Percentiles rank a stretch among this genome's conserved stretches.
Conservation (phyloP, 2,888 invertebrate genomes). For the Thera britannica region DNA sequence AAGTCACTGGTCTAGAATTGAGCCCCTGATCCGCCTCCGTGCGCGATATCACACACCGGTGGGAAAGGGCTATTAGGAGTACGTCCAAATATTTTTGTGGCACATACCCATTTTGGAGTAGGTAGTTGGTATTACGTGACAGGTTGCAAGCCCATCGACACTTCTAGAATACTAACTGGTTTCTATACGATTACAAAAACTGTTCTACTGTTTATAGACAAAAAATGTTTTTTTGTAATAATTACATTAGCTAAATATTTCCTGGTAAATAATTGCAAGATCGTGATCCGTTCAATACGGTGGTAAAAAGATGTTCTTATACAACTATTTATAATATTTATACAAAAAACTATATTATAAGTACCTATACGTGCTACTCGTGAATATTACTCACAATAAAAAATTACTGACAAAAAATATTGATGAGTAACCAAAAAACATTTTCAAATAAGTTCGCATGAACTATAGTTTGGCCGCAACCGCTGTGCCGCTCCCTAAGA, state of each 20-base stretch:
- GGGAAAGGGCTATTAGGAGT: no score
- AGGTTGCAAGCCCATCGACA: no score
- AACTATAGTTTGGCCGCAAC: no score
- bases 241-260: conserved; percentile 31
- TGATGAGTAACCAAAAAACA: background rate
- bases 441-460: no score
- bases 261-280: conserved; percentile 30
- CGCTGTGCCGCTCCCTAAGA: no score
- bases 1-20: no score
- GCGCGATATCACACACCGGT: no score
- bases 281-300: conserved; percentile 32
- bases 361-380: background rate
- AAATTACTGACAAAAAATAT: conserved; percentile 13
- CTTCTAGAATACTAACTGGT: no score
- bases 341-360: conserved; percentile 17
- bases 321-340: background rate
- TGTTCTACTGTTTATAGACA: conserved; percentile 30
- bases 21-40: no score
- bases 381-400: conserved; percentile 7
- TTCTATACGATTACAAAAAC: conserved; percentile 16
- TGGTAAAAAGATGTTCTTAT: conserved; percentile 32
- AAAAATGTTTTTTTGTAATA: conserved; percentile 29
- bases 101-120: no score
- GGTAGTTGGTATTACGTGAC: no score
- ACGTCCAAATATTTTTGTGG: no score